Conservation (phyloP, 2,888 invertebrate genomes). For the Agrotis puta region DNA sequence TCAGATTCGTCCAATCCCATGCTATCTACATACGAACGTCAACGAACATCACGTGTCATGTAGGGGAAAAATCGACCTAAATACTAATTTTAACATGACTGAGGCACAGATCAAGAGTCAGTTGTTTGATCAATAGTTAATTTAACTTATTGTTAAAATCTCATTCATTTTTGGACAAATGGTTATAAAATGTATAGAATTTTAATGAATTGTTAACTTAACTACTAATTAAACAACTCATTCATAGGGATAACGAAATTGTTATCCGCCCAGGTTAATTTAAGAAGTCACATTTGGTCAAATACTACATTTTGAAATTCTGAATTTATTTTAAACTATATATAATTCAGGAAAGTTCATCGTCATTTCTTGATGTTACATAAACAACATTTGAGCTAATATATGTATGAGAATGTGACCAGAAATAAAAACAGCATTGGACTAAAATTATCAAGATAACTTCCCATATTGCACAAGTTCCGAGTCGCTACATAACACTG, state of each 20-base stretch:
- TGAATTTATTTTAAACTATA: background rate
- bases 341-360: background rate
- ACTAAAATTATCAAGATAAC: conserved; percentile 20
- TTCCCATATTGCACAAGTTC: conserved; percentile 31
- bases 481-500: conserved; percentile 15
- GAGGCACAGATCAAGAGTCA: too few species aligned
- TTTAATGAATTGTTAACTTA: too few species aligned
- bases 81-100: too few species aligned
- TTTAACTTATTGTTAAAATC: too few species aligned
- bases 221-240: too few species aligned
- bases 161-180: too few species aligned
- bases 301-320: background rate
- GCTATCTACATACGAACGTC: conserved; percentile 4
- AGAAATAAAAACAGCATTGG: conserved; percentile 19
- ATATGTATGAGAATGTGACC: background rate
- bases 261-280: too few species aligned
- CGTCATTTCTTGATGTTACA: background rate
- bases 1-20: conserved; percentile 1
- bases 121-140: too few species aligned
- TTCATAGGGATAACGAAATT: too few species aligned
- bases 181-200: too few species aligned
- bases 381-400: conserved; percentile 1
- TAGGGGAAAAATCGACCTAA: background rate
- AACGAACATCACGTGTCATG: background rate
- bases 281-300: too few species aligned